Base-by-base conservation (phyloP, 2,888 invertebrate species). In the Caenorhabditis sp. region DNA sequence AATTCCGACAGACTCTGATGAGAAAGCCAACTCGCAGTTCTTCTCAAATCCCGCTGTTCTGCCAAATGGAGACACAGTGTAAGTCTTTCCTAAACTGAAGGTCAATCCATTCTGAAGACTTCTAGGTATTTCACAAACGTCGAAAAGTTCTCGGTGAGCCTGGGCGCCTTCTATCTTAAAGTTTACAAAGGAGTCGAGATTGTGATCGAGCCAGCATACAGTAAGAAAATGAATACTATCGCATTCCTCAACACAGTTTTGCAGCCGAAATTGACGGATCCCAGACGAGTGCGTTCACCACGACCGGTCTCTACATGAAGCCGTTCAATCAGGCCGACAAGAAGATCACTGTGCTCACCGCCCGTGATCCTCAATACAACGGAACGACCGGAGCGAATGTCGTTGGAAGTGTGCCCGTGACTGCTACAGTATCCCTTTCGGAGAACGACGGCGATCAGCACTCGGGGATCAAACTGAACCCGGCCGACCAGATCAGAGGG, bases 261-360 rank as follows among this genome's bases (percentile, higher is more conserved):
- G 58, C 55, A 55, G 55, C 27, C 24, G 53, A 53, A 7, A 17
- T 70, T 15, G 27, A 66, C 27, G 59, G 46, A 22, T 24, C 7
- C 1, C 6, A 3, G 0, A 58, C 52, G 7, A 20, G 32, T 32
- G 39, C 66, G 8, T 41, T 32, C 32, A 66, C 58, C 1, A 70
- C 70, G 1, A 70, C 70, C 22, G 70, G 70, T 7, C 27, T 70
- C 7, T 70, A 70, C 26, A 70, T 70, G 70, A 70, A 70, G 27
- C 59, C 70, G 8, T 43, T 61, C 32, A 41, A 59, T 32, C 8
- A 26, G 0, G 4, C 37, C 37, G 70, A 70, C 43, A 26, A 9
- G 9, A 61, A 58, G n/a, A 35, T 70, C 20, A 59, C 41, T 6
- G 22, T 59, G 6, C 30, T 27, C 5, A 66, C 56, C n/a, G 9